Conservation (phyloP, 2,888 invertebrate species). For the Rotaria macrura region DNA sequence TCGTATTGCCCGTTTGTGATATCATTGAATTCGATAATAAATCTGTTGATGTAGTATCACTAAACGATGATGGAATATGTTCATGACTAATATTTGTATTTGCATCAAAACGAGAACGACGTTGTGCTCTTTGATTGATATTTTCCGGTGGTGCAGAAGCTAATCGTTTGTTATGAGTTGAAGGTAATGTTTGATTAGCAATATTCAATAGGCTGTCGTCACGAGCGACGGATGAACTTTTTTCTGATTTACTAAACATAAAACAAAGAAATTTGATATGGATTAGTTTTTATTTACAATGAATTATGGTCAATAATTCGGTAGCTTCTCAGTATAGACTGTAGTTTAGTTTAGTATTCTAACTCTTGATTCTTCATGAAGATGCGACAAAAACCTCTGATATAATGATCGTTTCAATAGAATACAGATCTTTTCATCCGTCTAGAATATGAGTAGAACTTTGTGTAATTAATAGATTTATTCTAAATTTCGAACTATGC, state of each 20-base stretch:
- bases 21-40: not conserved
- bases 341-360: too few species aligned
- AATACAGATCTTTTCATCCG: too few species aligned
- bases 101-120: constrained; percentile 4
- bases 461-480: too few species aligned
- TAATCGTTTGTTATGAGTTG: not conserved
- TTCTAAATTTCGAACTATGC: too few species aligned
- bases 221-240: not conserved
- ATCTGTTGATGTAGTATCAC: not conserved
- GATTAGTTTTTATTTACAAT: too few species aligned
- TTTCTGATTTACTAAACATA: not conserved
- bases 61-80: not conserved
- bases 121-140: not conserved
- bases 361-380: too few species aligned
- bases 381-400: too few species aligned
- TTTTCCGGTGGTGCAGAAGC: constrained; percentile 2
- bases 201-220: not conserved
- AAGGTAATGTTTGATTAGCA: not conserved
- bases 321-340: too few species aligned
- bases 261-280: not conserved
- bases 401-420: too few species aligned
- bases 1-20: not conserved
- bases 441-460: too few species aligned
- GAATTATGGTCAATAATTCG: too few species aligned
- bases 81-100: not conserved